phyloP scores from a whole-genome alignment of 2,113 vertebrate genomes.

The Dolichotis patagonum region DNA sequence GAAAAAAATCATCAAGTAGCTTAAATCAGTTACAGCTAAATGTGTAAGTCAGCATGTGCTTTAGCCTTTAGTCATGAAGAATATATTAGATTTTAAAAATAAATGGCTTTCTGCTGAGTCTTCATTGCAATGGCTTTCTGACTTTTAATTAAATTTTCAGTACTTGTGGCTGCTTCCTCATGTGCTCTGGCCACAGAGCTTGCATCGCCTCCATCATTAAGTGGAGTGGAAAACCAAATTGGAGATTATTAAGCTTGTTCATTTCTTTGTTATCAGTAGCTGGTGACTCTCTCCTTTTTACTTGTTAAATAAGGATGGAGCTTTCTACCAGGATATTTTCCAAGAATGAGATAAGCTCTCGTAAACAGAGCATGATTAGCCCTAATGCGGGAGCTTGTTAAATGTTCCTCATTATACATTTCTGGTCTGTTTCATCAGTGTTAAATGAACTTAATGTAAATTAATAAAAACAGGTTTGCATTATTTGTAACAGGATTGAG shows the following conservation, averaged over 20 bases:
- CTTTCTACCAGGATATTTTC: slow-evolving; percentile 81
- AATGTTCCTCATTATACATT: slow-evolving; percentile 87
- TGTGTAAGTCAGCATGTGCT: slow-evolving; percentile 94
- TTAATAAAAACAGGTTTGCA: slow-evolving; percentile 84
- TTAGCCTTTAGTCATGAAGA: slow-evolving; percentile 92
- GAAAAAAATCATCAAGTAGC: slow-evolving; percentile 92
- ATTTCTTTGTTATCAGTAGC: slow-evolving; percentile 88
- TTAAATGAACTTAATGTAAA: slow-evolving; percentile 89
- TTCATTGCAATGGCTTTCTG: slow-evolving; percentile 92
- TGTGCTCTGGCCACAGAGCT: slow-evolving; percentile 87
- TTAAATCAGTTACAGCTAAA: slow-evolving; percentile 95
- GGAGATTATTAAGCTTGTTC: slow-evolving; percentile 89
- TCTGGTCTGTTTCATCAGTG: slow-evolving; percentile 87
- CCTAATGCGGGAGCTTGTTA: slow-evolving; percentile 84
- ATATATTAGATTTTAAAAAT: slow-evolving; percentile 98
- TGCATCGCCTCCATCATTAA: slow-evolving; percentile 86
- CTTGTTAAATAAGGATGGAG: slow-evolving; percentile 84
- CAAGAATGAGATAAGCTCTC: slow-evolving; percentile 84
- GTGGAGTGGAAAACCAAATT: slow-evolving; percentile 83
- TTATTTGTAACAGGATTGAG: slow-evolving; percentile 82
- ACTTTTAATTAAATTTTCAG: slow-evolving; percentile 97
- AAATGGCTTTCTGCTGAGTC: slow-evolving; percentile 94
- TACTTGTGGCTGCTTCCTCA: slow-evolving; percentile 88
- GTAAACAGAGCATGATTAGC: slow-evolving; percentile 86
- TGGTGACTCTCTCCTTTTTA: slow-evolving; percentile 82